Conservation (phyloP, 2,888 invertebrate genomes). For the Scaptomyza tumidula region DNA sequence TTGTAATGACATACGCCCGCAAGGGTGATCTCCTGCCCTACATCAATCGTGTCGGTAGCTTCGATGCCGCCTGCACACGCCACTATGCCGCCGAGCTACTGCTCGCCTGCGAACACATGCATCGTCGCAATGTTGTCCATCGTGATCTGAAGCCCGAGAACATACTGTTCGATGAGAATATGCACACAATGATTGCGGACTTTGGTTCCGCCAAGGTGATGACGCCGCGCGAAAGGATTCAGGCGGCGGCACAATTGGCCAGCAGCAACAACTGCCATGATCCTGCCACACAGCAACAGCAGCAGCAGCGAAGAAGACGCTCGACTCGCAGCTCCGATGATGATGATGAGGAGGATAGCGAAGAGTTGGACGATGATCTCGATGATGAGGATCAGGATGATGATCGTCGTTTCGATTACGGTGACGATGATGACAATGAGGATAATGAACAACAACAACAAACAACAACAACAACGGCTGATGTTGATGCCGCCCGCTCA, state of each 20-base stretch:
- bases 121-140: slow-evolving; percentile 94
- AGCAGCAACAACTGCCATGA: slow-evolving; percentile 24
- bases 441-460: slow-evolving; percentile 20
- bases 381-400: slow-evolving; percentile 61
- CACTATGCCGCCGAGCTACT: slow-evolving; percentile 98
- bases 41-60: slow-evolving; percentile 95
- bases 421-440: slow-evolving; percentile 43
- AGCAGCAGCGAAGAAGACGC: slow-evolving; percentile 35
- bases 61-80: slow-evolving; percentile 94
- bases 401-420: slow-evolving; percentile 21
- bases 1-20: slow-evolving; percentile 97
- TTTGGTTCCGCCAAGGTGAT: slow-evolving; percentile 98
- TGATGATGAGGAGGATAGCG: slow-evolving; percentile 63
- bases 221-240: slow-evolving; percentile 70
- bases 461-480: slow-evolving; percentile 6
- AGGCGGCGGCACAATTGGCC: slow-evolving; percentile 52
- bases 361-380: slow-evolving; percentile 53
- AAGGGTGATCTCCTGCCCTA: slow-evolving; percentile 97
- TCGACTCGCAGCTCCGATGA: slow-evolving; percentile 63
- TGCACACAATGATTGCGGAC: slow-evolving; percentile 98
- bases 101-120: slow-evolving; percentile 95
- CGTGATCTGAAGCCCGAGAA: slow-evolving; percentile 99
- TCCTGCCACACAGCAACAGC: slow-evolving; percentile 17
- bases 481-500: slow-evolving; percentile 44
- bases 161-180: slow-evolving; percentile 96